A percentile compares a stretch with the other conserved stretches of the same genome.
Conservation (phyloP, 2,888 invertebrate species). For the Melieria crassipennis region DNA sequence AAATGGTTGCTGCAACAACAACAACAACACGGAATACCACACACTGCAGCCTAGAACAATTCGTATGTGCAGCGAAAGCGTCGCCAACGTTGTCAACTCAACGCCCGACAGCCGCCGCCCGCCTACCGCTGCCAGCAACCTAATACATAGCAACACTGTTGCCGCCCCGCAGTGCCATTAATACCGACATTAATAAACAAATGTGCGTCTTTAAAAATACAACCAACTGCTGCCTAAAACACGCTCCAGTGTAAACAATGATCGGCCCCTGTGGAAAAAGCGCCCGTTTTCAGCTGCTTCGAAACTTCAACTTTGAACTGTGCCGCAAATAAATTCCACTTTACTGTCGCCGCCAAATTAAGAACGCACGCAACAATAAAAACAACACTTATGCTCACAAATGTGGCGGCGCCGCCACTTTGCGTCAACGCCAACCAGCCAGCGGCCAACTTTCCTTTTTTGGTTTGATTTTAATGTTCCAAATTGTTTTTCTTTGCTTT, state of each 20-base stretch:
- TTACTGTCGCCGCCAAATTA: constrained; percentile 30
- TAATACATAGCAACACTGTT: not conserved
- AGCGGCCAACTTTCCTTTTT: no score
- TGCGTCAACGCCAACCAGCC: no score
- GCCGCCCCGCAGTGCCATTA: not conserved
- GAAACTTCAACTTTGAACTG: constrained; percentile 55
- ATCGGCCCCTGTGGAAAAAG: not conserved
- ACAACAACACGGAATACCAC: no score
- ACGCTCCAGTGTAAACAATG: constrained; percentile 11
- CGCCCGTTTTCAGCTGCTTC: constrained; percentile 18
- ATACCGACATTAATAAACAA: constrained; percentile 14
- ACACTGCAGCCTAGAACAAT: no score
- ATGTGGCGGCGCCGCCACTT: no score
- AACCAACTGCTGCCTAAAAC: not conserved
- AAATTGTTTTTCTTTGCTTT: no score
- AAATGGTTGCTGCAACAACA: no score
- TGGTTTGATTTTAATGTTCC: no score
- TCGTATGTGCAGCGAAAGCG: no score
- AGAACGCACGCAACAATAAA: constrained; percentile 15
- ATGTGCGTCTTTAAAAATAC: not conserved
- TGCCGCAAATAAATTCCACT: constrained; percentile 38
- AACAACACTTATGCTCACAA: constrained; percentile 16
- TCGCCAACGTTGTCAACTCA: no score
- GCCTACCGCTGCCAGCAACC: not conserved
- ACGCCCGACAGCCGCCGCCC: no score